Evolutionary conservation across 2,888 invertebrate species (phyloP).

Genomic region (Andrena camellia): DNA sequence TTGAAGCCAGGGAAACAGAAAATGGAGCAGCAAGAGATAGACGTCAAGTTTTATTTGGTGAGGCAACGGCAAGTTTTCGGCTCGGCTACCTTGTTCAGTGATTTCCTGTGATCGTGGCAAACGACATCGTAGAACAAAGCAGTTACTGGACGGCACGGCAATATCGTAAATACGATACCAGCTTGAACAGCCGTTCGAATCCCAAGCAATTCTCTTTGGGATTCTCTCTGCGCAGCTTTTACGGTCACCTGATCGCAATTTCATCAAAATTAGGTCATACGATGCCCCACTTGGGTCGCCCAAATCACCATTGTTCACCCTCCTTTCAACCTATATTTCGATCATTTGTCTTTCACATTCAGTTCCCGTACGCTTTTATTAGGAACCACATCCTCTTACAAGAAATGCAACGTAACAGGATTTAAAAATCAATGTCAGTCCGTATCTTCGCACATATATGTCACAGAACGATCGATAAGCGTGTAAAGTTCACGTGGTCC

Average conservation of each 20-base stretch:
- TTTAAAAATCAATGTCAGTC: not conserved
- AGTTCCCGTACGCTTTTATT: not conserved
- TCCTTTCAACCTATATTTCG: slow-evolving; percentile 19
- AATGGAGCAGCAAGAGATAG: not conserved
- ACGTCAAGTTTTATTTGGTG: slow-evolving; percentile 48
- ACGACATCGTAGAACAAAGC: slow-evolving; percentile 63
- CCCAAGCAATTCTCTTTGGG: slow-evolving; percentile 66
- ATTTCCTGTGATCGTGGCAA: slow-evolving; percentile 48
- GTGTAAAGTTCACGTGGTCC: too few species aligned
- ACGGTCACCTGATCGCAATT: slow-evolving; percentile 72
- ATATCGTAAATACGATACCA: slow-evolving; percentile 75
- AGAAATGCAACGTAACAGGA: not conserved
- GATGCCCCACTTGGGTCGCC: slow-evolving; percentile 29
- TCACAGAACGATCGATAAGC: too few species aligned
- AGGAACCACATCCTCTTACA: not conserved
- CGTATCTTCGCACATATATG: too few species aligned
- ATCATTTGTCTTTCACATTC: not conserved
- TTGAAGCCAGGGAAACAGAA: not conserved
- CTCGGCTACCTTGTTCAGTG: slow-evolving; percentile 47
- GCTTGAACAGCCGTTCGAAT: slow-evolving; percentile 66
- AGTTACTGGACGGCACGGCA: slow-evolving; percentile 63
- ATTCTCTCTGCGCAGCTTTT: slow-evolving; percentile 61
- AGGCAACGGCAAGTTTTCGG: not conserved
- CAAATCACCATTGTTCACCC: slow-evolving; percentile 32
- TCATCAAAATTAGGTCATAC: slow-evolving; percentile 71